Conservation (phyloP, 2,888 invertebrate species). For the Odontocolon sp. region DNA sequence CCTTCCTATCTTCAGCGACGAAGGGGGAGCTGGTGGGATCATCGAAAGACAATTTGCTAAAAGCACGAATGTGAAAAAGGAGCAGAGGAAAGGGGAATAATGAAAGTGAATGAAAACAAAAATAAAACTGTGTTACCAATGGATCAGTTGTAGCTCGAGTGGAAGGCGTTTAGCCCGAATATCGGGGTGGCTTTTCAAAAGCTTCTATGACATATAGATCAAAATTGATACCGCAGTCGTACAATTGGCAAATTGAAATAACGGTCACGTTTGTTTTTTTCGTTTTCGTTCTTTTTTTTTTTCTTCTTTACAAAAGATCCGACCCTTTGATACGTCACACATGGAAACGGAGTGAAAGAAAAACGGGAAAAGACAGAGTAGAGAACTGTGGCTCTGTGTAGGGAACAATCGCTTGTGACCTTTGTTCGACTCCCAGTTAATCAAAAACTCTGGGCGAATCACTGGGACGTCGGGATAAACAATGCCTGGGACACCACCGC, state of each 20-base stretch:
- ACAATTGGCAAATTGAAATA: neutral
- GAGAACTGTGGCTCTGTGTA: constrained; percentile 23
- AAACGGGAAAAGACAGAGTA: neutral
- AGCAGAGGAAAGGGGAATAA: constrained; percentile 14
- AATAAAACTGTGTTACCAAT: neutral
- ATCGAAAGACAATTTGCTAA: constrained; percentile 65
- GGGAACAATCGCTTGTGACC: constrained; percentile 64
- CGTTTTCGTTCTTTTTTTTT: neutral
- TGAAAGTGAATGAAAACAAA: constrained; percentile 4
- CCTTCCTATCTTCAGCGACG: neutral
- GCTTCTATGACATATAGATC: too few species aligned
- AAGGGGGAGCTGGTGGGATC: constrained; percentile 17
- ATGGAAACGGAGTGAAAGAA: neutral
- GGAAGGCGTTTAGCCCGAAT: too few species aligned
- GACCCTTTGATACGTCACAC: neutral
- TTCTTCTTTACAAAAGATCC: neutral
- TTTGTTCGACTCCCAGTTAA: constrained; percentile 67
- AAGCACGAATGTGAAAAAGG: constrained; percentile 56
- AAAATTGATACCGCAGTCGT: neutral
- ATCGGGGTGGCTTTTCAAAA: too few species aligned
- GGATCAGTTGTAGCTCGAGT: too few species aligned
- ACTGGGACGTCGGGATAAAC: constrained; percentile 63
- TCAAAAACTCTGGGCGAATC: constrained; percentile 67
- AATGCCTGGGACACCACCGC: constrained; percentile 60
- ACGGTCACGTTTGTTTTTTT: neutral